Conservation (phyloP, 2,113 vertebrate species). For the Guaruba guarouba region DNA sequence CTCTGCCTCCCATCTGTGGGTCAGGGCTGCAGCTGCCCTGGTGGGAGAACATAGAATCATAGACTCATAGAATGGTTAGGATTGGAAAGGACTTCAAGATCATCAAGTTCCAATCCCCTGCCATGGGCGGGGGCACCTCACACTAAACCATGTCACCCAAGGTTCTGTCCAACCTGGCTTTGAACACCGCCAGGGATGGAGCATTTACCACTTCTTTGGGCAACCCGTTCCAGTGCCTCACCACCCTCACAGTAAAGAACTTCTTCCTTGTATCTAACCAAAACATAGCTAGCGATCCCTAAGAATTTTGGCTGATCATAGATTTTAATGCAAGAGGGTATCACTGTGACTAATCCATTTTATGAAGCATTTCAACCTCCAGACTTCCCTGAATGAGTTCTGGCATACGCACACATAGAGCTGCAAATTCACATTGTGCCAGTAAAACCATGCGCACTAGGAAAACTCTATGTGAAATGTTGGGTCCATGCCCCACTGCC, state of each 20-base stretch:
- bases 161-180: not conserved
- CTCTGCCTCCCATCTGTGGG: accelerated
- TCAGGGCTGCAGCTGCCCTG: not conserved
- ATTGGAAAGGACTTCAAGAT: not conserved
- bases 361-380: not conserved
- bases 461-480: not conserved
- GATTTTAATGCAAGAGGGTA: not conserved
- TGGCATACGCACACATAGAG: not conserved
- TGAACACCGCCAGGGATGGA: not conserved
- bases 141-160: not conserved
- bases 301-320: not conserved
- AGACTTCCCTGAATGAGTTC: not conserved
- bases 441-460: accelerated
- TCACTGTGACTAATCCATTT: not conserved
- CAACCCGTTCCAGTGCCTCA: not conserved
- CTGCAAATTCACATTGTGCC: not conserved
- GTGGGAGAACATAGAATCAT: not conserved
- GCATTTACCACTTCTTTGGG: not conserved
- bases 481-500: not conserved
- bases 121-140: not conserved
- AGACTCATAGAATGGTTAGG: not conserved
- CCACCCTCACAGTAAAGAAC: not conserved
- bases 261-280: not conserved
- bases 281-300: not conserved
- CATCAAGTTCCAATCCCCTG: not conserved